Percentiles rank a stretch among this genome's conserved stretches.
These are phyloP conservation scores for Chalcis sispes DNA, from an alignment of 2,888 invertebrate species.

Conservation along the genomic window DNA sequence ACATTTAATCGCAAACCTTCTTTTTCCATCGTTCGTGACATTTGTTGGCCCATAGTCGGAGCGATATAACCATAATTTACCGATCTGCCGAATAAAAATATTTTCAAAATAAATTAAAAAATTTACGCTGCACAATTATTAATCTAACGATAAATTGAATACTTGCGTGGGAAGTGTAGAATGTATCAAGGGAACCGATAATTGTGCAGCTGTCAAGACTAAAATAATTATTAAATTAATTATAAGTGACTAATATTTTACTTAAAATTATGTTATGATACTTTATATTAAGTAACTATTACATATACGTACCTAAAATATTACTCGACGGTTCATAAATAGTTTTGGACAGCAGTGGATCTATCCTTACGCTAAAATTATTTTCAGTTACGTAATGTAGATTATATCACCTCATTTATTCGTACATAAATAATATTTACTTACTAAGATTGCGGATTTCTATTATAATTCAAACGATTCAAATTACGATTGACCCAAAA, in stretches of 20 bases:
- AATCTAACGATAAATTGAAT: no score
- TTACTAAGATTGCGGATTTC: conserved; percentile 10
- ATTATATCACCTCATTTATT: not conserved
- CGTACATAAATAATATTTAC: not conserved
- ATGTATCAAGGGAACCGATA: conserved; percentile 17
- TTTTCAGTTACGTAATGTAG: not conserved
- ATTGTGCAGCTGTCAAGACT: conserved; percentile 17
- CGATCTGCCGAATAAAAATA: conserved; percentile 9
- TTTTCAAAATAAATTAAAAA: not conserved
- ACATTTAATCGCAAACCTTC: conserved; percentile 23
- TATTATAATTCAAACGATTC: not conserved
- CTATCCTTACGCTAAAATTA: conserved; percentile 1
- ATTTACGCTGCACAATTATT: not conserved
- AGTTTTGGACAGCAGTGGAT: not conserved
- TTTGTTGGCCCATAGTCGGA: conserved; percentile 27
- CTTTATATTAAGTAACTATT: no score
- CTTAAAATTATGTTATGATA: not conserved
- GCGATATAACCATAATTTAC: conserved; percentile 41
- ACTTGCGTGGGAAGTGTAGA: conserved; percentile 24
- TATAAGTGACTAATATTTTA: not conserved
- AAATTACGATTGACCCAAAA: not conserved
- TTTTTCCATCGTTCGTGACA: conserved; percentile 33
- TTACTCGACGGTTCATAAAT: conserved; percentile 9
- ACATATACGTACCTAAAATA: conserved; percentile 19
- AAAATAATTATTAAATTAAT: not conserved